These are phyloP conservation scores for Ramphastos sulfuratus DNA, from an alignment of 2,113 vertebrate genomes.

Conservation along the genomic window DNA sequence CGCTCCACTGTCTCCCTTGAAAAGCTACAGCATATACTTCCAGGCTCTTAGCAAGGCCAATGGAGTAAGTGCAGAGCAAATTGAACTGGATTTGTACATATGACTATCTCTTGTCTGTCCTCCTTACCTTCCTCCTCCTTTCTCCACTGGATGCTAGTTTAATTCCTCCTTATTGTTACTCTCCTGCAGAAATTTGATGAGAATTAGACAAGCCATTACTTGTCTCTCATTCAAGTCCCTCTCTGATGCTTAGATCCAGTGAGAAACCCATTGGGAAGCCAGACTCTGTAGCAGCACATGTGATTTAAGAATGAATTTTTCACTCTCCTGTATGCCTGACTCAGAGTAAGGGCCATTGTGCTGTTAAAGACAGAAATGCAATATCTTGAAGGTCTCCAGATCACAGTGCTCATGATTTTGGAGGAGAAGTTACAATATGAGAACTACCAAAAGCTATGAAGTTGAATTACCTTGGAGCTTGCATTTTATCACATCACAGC, in stretches of 20 bases:
- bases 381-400: background rate
- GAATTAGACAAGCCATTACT: background rate
- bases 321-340: background rate
- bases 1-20: conserved; percentile 91
- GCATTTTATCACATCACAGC: background rate
- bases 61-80: conserved; percentile 82
- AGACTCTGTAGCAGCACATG: background rate
- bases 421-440: background rate
- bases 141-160: background rate
- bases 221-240: background rate
- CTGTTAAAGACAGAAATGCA: background rate
- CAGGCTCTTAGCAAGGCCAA: conserved; percentile 96
- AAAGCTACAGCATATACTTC: conserved; percentile 98
- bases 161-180: background rate
- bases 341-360: background rate
- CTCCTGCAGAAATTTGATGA: background rate
- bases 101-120: background rate
- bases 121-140: background rate
- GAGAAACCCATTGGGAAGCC: background rate
- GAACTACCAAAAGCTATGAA: background rate
- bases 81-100: background rate
- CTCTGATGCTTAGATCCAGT: background rate
- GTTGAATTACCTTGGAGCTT: background rate
- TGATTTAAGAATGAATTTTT: background rate
- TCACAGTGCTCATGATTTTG: background rate